Base-by-base conservation (phyloP, 2,888 invertebrate species). In the Meta bourneti region DNA sequence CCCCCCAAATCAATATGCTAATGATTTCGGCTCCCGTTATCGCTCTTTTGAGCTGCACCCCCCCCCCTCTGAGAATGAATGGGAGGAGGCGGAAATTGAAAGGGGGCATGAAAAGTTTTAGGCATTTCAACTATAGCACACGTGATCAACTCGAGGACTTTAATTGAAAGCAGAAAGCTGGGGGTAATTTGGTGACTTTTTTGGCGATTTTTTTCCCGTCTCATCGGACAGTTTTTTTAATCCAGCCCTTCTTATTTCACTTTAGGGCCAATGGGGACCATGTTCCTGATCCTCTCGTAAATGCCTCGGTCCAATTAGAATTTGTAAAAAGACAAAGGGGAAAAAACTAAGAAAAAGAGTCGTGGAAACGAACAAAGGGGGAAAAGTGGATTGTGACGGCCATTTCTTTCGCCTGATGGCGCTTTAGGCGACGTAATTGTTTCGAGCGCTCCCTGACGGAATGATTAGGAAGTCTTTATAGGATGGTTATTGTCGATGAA, bases 111-210 rank as follows among this genome's bases (percentile, higher is more conserved):
- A 70, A 78, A 83, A 91, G 78, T 89, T 91, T 91, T 91, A 84
- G 91, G 91, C 88, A 91, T 91, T 91, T 91, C 91, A 88, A 88
- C 79, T 88, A 91, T 91, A 91, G 83, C 74, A 51, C 91, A 88
- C 75, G 91, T 91, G 91, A 91, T 84, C 91, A 88, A 91, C 88
- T 88, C 49, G 84, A 88, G 83, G 51, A 79, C 82, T 91, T 91
- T 91, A 91, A 91, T 91, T 91, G 91, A 91, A 91, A 84, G 87
- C 71, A 82, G 82, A 91, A 91, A 83, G 87, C 82, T 79, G 72
- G 82, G 86, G 87, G 87, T 87, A 91, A 91, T 91, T 91, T 91
- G 78, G 82, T 48, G 20, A 86, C 54, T 86, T 82, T 91, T 91
- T 90, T 81, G 54, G 11, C 9, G 11, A 1, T 6, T 19, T 90